Conservation (phyloP, 2,113 vertebrate species). For the Eurypyga helias region DNA sequence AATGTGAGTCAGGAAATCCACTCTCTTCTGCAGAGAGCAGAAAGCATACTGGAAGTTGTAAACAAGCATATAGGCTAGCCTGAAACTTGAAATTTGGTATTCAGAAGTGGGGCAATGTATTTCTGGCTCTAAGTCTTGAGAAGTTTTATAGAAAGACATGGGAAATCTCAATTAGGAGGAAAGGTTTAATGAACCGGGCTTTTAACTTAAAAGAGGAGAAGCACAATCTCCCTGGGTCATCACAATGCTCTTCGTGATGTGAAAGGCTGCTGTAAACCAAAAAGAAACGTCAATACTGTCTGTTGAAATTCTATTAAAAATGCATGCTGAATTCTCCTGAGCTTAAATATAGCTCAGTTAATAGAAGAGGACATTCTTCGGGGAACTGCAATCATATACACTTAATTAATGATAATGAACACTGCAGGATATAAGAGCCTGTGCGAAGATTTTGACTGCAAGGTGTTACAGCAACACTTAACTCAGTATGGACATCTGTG, state of each 20-base stretch:
- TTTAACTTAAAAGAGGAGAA: neutral
- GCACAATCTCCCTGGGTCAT: neutral
- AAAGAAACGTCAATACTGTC: neutral
- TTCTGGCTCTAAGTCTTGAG: neutral
- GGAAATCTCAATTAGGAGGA: neutral
- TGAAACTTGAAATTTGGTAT: neutral
- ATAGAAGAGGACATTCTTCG: neutral
- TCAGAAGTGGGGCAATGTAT: neutral
- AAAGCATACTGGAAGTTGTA: neutral
- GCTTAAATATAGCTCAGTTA: constrained; percentile 18
- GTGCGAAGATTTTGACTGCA: neutral
- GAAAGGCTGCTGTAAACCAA: neutral
- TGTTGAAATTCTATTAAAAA: constrained; percentile 36
- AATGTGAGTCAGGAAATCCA: constrained; percentile 49
- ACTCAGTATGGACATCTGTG: neutral
- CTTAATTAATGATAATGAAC: constrained; percentile 43
- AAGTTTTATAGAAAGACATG: neutral
- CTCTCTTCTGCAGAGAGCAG: neutral
- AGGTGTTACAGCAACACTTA: constrained; percentile 23
- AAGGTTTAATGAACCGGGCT: neutral
- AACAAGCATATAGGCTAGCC: neutral
- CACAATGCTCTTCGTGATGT: neutral
- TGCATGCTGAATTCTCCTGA: neutral
- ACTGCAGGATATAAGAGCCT: neutral
- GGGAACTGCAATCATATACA: neutral